Percentiles rank a stretch among this genome's conserved stretches.
phyloP scores from a whole-genome alignment of 2,113 vertebrate genomes.

The Leuciscus idus region DNA sequence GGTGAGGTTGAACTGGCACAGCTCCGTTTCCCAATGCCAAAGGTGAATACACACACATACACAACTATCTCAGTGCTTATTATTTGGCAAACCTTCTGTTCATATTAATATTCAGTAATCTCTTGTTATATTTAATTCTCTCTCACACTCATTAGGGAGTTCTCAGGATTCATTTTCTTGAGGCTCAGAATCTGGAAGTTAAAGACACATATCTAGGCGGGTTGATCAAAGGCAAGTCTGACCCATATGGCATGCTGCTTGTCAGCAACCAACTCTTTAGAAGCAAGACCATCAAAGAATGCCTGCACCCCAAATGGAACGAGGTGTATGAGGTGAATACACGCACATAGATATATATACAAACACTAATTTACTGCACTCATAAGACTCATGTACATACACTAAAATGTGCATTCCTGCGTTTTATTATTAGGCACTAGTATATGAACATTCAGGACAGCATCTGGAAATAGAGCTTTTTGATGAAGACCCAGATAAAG shows the following conservation, averaged over 20 bases:
- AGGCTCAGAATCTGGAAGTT: constrained; percentile 93
- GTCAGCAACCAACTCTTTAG: constrained; percentile 93
- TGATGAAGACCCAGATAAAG: constrained; percentile 97
- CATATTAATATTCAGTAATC: neutral
- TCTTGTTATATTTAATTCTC: neutral
- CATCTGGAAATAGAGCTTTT: constrained; percentile 96
- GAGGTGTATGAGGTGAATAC: constrained; percentile 92
- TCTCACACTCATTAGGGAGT: constrained; percentile 81
- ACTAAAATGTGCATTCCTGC: constrained; percentile 32
- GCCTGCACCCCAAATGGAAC: constrained; percentile 93
- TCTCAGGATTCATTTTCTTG: constrained; percentile 92
- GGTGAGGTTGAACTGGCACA: constrained; percentile 89
- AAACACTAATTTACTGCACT: neutral
- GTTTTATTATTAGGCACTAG: constrained; percentile 80
- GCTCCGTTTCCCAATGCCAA: constrained; percentile 92
- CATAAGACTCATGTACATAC: neutral
- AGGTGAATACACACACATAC: constrained; percentile 77
- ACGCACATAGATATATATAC: neutral
- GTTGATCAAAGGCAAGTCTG: constrained; percentile 94
- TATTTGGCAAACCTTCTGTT: neutral
- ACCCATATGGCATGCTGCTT: constrained; percentile 92
- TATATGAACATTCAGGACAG: constrained; percentile 92
- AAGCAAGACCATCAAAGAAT: constrained; percentile 94
- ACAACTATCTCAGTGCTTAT: neutral
- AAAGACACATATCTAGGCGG: constrained; percentile 95